Evolutionary conservation across 1,140 invertebrate species (phyloP).

Genomic region (Sarcophaga peregrina): DNA sequence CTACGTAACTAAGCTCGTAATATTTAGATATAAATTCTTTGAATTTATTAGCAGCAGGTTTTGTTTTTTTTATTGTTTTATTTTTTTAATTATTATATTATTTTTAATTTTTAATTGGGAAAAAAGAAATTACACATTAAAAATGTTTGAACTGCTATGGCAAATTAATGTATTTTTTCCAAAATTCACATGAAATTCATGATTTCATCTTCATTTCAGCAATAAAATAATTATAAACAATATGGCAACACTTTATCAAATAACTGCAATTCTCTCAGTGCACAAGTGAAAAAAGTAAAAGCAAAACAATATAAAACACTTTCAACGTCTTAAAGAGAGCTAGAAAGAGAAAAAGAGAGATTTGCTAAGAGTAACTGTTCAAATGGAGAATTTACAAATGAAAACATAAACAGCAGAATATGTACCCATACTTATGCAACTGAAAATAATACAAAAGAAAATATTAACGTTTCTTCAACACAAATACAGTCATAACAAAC

Average conservation of each 20-base stretch:
- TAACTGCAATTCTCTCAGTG: constrained; percentile 21
- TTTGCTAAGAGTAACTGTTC: neutral
- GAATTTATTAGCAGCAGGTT: too few species aligned
- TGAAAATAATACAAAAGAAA: too few species aligned
- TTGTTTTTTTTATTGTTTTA: too few species aligned
- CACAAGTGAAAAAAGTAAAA: neutral
- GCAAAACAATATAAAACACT: neutral
- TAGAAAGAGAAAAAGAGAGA: neutral
- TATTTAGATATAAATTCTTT: too few species aligned
- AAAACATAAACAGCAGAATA: neutral
- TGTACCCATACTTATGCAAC: too few species aligned
- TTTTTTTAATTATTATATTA: too few species aligned
- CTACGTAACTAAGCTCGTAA: too few species aligned
- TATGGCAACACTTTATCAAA: neutral
- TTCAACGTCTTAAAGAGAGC: neutral
- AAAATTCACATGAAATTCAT: neutral
- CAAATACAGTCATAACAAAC: too few species aligned
- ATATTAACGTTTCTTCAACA: too few species aligned
- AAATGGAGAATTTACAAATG: neutral
- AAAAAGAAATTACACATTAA: too few species aligned
- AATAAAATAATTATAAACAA: neutral
- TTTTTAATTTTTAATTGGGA: too few species aligned
- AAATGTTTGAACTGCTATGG: constrained; percentile 12
- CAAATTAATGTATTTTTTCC: neutral
- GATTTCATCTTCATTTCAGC: neutral